These are phyloP conservation scores for Vulpes vulpes DNA, from an alignment of 2,113 vertebrate genomes.

Conservation along the genomic window DNA sequence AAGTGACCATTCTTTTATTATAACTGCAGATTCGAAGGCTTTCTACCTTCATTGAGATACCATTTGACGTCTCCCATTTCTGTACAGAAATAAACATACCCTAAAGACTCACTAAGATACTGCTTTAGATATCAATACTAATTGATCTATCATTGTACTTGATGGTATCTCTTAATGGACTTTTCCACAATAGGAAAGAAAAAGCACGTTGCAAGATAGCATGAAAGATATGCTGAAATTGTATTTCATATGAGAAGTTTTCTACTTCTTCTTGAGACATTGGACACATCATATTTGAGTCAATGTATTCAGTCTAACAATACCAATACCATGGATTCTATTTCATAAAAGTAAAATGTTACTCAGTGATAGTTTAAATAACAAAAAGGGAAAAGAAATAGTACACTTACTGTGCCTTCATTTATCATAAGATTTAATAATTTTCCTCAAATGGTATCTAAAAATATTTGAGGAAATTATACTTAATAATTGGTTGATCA, in stretches of 20 bases:
- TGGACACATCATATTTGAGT: neutral
- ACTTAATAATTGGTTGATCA: neutral
- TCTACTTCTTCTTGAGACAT: neutral
- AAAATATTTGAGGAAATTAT: neutral
- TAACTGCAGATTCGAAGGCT: neutral
- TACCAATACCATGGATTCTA: neutral
- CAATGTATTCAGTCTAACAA: neutral
- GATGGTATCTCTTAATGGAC: neutral
- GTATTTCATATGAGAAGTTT: neutral
- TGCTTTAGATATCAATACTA: neutral
- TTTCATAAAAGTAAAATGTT: neutral
- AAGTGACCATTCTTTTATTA: neutral
- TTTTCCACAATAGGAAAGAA: neutral
- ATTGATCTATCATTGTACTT: neutral
- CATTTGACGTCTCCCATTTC: neutral
- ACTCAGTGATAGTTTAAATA: neutral
- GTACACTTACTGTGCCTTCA: neutral
- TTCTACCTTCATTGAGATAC: neutral
- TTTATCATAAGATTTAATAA: neutral
- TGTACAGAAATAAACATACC: neutral
- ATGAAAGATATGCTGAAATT: neutral
- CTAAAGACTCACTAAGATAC: neutral
- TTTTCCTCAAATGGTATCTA: neutral
- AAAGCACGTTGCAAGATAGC: neutral
- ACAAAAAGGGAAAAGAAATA: neutral